phyloP scores from a whole-genome alignment of 2,888 invertebrate genomes.

The Dynastes grantii region DNA sequence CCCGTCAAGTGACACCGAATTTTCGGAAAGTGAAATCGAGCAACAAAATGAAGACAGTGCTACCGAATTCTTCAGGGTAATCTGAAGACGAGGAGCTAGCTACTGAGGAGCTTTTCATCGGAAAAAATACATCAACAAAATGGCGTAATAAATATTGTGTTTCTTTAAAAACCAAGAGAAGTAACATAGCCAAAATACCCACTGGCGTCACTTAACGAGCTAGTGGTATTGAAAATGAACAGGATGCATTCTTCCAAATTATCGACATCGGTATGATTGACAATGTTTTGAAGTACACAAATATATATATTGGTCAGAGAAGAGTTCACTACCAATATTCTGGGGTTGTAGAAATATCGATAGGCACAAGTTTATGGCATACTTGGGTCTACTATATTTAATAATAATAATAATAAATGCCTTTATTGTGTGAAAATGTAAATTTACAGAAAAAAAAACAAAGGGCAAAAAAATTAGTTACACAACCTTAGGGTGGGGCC shows the following conservation, averaged over 20 bases:
- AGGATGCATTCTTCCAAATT: conserved; percentile 50
- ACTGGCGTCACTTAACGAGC: background rate
- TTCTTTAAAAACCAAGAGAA: background rate
- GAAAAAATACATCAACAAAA: conserved; percentile 37
- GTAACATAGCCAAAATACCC: background rate
- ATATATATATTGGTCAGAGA: background rate
- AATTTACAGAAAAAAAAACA: no score
- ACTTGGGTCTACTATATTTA: no score
- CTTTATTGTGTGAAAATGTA: no score
- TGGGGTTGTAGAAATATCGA: background rate
- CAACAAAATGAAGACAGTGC: background rate
- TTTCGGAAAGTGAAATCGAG: no score
- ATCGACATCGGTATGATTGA: conserved; percentile 58
- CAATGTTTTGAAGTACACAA: conserved; percentile 2
- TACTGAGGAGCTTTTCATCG: conserved; percentile 1
- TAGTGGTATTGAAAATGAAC: conserved; percentile 41
- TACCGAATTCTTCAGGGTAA: background rate
- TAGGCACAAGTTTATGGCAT: background rate
- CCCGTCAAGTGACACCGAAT: no score
- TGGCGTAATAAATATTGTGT: conserved; percentile 27
- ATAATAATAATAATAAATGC: no score
- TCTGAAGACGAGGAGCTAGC: conserved; percentile 18
- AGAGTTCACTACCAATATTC: background rate
- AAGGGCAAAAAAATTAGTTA: no score
- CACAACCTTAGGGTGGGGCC: no score